Evolutionary conservation across 2,888 invertebrate species (phyloP).

Genomic region (Ischnura elegans): DNA sequence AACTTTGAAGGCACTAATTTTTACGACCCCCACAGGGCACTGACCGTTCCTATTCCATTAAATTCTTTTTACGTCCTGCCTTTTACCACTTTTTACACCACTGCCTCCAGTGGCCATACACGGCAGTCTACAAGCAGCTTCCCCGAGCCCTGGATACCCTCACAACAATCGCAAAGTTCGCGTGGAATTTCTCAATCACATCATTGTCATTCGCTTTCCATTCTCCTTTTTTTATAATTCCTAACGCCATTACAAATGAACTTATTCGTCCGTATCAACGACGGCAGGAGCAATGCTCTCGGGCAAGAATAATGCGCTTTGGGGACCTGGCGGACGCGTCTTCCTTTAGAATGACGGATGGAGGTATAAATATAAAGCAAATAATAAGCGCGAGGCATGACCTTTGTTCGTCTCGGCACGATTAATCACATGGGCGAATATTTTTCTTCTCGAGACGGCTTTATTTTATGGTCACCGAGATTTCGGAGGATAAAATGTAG

Average conservation of each 20-base stretch:
- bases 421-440: neutral
- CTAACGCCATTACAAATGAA: neutral
- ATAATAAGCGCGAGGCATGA: neutral
- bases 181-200: neutral
- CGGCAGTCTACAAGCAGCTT: neutral
- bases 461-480: neutral
- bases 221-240: neutral
- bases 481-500: neutral
- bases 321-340: neutral
- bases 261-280: neutral
- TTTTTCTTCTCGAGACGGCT: neutral
- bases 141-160: neutral
- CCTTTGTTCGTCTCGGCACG: neutral
- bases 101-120: neutral
- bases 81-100: neutral
- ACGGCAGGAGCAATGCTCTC: neutral
- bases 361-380: neutral
- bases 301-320: neutral
- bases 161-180: neutral
- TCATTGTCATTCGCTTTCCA: neutral
- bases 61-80: neutral
- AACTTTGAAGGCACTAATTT: neutral
- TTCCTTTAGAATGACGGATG: neutral
- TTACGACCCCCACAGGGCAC: neutral
- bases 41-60: slow-evolving; percentile 5